Evolutionary conservation across 2,888 invertebrate species (phyloP), one percentile per base, ranked within the genome.

Genomic region (Cephonodes hylas): DNA sequence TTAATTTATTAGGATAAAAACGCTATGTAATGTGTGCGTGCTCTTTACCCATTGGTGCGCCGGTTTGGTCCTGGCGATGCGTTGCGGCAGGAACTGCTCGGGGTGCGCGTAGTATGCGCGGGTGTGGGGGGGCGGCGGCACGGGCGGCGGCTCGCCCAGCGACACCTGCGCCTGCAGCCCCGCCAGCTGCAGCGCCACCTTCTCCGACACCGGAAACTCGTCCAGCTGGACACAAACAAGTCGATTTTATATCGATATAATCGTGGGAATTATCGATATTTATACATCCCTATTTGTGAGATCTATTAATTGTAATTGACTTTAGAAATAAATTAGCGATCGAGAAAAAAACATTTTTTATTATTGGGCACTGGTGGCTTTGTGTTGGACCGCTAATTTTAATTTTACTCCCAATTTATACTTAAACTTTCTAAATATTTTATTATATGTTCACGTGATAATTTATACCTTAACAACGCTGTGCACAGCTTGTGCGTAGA

Each of bases 401-500:
- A n/a, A n/a, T n/a, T n/a, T n/a, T n/a, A n/a, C n/a, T n/a, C n/a
- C n/a, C n/a, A n/a, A n/a, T n/a, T n/a, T n/a, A n/a, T n/a, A n/a
- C n/a, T n/a, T n/a, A n/a, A n/a, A n/a, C n/a, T n/a, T n/a, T n/a
- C n/a, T n/a, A n/a, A n/a, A n/a, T n/a, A 38, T 3, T 38, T 2
- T 31, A 31, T 31, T 1, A 31, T 8, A 2, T 34, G 10, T 13
- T 13, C 3, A 13, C n/a, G 4, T 2, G 8, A 22, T 10, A 20
- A 46, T 3, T n/a, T 13, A 22, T 92, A 97, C 98, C 95, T 98
- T 98, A 2, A 98, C 98, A 57, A 99, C 98, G 81, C 96, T 96
- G 77, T 98, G 96, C 7, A 99, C 98, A 63, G 98, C 98, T 91
- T 99, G 99, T 25, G 98, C 97, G 85, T 98, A 99, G 3, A 99